Percentiles rank a stretch among this genome's conserved stretches.
phyloP scores from a whole-genome alignment of 1,140 invertebrate genomes.

The Agraylea sexmaculata region DNA sequence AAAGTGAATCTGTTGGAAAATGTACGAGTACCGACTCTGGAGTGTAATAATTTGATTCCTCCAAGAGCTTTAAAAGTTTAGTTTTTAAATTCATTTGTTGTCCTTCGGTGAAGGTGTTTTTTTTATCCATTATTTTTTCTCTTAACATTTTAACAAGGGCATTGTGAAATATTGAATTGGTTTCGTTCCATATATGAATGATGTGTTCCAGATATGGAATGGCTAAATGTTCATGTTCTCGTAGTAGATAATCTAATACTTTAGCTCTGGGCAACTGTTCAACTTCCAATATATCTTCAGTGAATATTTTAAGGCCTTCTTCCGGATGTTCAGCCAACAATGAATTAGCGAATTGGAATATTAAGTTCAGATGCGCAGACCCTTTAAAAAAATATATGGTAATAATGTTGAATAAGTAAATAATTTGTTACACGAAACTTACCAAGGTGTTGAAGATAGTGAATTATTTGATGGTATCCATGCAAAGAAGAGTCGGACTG shows the following conservation, averaged over 20 bases:
- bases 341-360: conserved; percentile 93
- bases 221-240: conserved; percentile 66
- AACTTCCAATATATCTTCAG: conserved; percentile 80
- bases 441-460: conserved; percentile 87
- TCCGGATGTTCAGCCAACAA: conserved; percentile 76
- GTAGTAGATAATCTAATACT: conserved; percentile 79
- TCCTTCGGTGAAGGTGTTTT: conserved; percentile 45
- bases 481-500: conserved; percentile 64
- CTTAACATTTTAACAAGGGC: conserved; percentile 77
- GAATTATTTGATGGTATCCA: conserved; percentile 73
- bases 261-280: conserved; percentile 78
- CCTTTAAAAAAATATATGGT: conserved; percentile 36
- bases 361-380: conserved; percentile 74
- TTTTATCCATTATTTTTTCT: conserved; percentile 41
- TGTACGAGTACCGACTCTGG: conserved; percentile 79
- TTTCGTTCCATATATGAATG: conserved; percentile 81
- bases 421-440: conserved; percentile 19
- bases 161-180: conserved; percentile 79
- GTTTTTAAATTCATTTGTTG: conserved; percentile 47
- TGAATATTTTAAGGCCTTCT: conserved; percentile 90
- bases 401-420: not conserved
- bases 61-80: conserved; percentile 77
- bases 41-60: conserved; percentile 71
- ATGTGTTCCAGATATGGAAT: conserved; percentile 93
- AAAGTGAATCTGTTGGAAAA: conserved; percentile 76